Conservation (phyloP, 2,888 invertebrate genomes). For the Nomada ruficornis region DNA sequence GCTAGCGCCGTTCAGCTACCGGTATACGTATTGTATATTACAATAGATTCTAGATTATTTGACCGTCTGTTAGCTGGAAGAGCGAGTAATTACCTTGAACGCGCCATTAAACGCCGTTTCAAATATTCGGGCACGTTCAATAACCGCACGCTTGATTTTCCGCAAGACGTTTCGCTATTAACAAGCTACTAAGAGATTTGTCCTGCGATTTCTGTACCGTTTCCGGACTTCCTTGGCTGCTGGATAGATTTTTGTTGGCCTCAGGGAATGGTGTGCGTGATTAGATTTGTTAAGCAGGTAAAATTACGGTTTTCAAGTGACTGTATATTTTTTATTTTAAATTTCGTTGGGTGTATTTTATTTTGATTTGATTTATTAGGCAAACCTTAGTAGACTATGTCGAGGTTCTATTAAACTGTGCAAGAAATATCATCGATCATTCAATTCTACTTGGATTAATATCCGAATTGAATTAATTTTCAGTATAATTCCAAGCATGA, state of each 20-base stretch:
- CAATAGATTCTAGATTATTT: slow-evolving; percentile 40
- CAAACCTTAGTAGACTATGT: too few species aligned
- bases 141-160: slow-evolving; percentile 50
- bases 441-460: too few species aligned
- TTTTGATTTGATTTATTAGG: too few species aligned
- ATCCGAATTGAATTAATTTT: not conserved
- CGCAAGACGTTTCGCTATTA: slow-evolving; percentile 42
- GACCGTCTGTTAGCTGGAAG: slow-evolving; percentile 44
- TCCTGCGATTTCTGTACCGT: not conserved
- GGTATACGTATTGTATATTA: slow-evolving; percentile 5
- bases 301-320: too few species aligned
- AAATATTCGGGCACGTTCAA: slow-evolving; percentile 47
- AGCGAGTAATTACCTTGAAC: slow-evolving; percentile 41
- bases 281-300: too few species aligned
- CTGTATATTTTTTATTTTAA: too few species aligned
- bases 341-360: too few species aligned
- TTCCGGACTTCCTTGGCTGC: slow-evolving; percentile 4
- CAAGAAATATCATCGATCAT: too few species aligned
- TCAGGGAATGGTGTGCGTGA: not conserved
- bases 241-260: not conserved
- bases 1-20: not conserved
- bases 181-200: slow-evolving; percentile 40
- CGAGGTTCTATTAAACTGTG: too few species aligned
- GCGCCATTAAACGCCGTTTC: slow-evolving; percentile 38
- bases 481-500: not conserved